phyloP scores from a whole-genome alignment of 2,888 invertebrate species.

The Tetropium fuscum region DNA sequence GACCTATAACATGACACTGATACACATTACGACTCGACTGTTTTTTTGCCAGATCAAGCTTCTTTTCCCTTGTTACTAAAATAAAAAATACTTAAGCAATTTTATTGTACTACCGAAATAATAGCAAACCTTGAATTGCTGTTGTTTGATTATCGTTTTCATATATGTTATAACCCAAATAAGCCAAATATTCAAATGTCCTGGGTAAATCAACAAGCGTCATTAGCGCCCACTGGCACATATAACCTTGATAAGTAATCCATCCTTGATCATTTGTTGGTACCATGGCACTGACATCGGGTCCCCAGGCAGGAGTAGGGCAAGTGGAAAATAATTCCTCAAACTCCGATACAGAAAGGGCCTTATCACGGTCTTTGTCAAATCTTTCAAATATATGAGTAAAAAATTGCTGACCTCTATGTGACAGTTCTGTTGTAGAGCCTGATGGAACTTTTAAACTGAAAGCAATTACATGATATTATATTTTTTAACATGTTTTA shows the following conservation, averaged over 20 bases:
- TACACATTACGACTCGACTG: slow-evolving; percentile 97
- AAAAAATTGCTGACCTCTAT: slow-evolving; percentile 94
- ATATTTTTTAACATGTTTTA: too few species aligned
- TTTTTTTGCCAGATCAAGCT: slow-evolving; percentile 93
- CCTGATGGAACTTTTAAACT: slow-evolving; percentile 91
- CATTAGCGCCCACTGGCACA: slow-evolving; percentile 96
- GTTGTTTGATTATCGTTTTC: slow-evolving; percentile 89
- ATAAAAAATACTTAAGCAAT: slow-evolving; percentile 24
- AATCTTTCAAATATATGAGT: slow-evolving; percentile 92
- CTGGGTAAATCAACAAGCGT: slow-evolving; percentile 89
- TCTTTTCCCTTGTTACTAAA: slow-evolving; percentile 90
- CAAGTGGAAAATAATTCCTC: slow-evolving; percentile 94
- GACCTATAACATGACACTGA: slow-evolving; percentile 97
- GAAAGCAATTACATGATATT: slow-evolving; percentile 49
- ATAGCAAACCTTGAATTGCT: slow-evolving; percentile 78
- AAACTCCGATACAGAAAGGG: slow-evolving; percentile 90
- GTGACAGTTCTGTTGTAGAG: slow-evolving; percentile 94
- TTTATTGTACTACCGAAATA: slow-evolving; percentile 28
- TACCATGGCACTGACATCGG: slow-evolving; percentile 86
- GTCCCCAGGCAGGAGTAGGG: slow-evolving; percentile 90
- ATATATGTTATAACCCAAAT: slow-evolving; percentile 91
- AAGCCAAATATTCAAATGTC: slow-evolving; percentile 94
- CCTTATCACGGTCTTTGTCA: slow-evolving; percentile 94
- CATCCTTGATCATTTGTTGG: slow-evolving; percentile 92
- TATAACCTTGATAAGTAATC: slow-evolving; percentile 91